These are phyloP conservation scores for Drosophila helvetica DNA, from an alignment of 2,888 invertebrate genomes.

Conservation along the genomic window DNA sequence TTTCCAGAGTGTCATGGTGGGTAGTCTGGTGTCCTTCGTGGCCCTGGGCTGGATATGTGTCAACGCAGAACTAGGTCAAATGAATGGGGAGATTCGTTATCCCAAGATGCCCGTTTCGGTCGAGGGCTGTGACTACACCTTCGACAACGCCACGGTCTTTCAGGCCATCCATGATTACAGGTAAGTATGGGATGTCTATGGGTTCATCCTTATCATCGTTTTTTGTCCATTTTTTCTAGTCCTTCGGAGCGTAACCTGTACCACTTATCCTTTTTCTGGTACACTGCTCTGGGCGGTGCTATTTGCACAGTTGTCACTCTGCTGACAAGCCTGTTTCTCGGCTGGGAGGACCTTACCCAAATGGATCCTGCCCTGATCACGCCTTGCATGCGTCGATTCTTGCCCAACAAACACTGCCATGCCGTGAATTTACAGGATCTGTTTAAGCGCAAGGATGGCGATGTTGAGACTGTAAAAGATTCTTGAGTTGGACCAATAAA, in stretches of 20 bases:
- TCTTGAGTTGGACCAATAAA: neutral
- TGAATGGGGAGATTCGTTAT: constrained; percentile 86
- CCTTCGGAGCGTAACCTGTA: constrained; percentile 82
- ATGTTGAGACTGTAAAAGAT: neutral
- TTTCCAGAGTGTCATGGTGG: constrained; percentile 90
- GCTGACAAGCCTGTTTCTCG: constrained; percentile 85
- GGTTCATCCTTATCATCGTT: neutral
- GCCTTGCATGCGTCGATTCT: constrained; percentile 86
- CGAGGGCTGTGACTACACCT: constrained; percentile 84
- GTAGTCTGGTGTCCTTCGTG: constrained; percentile 87
- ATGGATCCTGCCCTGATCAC: constrained; percentile 87
- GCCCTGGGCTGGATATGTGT: constrained; percentile 89
- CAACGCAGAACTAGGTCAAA: constrained; percentile 88
- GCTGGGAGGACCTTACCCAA: constrained; percentile 85
- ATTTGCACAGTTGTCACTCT: constrained; percentile 87
- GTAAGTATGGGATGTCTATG: constrained; percentile 47
- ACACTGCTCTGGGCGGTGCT: constrained; percentile 87
- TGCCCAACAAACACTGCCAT: constrained; percentile 67
- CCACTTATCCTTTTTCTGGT: constrained; percentile 90
- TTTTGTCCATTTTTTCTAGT: constrained; percentile 37
- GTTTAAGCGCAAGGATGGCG: constrained; percentile 44
- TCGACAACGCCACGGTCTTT: constrained; percentile 75
- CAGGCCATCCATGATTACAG: constrained; percentile 64
- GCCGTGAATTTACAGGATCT: constrained; percentile 61
- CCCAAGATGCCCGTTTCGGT: constrained; percentile 85